A percentile compares a stretch with the other conserved stretches of the same genome.
These are phyloP conservation scores for Nothoprocta perdicaria DNA, from an alignment of 2,113 vertebrate species.

Conservation along the genomic window DNA sequence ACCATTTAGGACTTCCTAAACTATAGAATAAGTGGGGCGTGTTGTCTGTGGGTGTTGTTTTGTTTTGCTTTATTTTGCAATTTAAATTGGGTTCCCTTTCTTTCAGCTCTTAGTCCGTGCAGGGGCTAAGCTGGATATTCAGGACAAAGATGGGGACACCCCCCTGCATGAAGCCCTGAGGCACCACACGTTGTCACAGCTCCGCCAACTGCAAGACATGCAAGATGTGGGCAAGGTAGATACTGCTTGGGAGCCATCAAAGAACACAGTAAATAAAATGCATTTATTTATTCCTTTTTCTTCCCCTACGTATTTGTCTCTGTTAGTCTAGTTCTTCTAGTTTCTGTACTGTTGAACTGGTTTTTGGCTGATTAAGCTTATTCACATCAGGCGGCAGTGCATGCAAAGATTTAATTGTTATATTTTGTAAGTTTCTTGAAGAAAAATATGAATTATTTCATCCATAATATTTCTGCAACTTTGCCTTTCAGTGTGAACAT, in stretches of 20 bases:
- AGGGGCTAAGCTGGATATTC: slow-evolving; percentile 96
- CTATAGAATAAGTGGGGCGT: not conserved
- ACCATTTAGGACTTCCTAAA: not conserved
- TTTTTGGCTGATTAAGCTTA: not conserved
- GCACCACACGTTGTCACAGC: slow-evolving; percentile 96
- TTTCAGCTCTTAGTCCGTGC: slow-evolving; percentile 93
- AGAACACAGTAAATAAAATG: slow-evolving; percentile 92
- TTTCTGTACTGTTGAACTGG: slow-evolving; percentile 45
- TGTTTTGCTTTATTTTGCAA: not conserved
- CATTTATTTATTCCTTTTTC: slow-evolving; percentile 55
- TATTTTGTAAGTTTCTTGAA: not conserved
- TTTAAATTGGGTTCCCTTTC: not conserved
- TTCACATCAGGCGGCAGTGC: not conserved
- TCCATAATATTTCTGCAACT: not conserved
- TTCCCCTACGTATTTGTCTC: not conserved
- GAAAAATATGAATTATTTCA: not conserved
- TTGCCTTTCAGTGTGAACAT: not conserved
- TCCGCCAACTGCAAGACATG: slow-evolving; percentile 98
- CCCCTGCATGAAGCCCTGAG: slow-evolving; percentile 96
- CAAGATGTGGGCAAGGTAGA: slow-evolving; percentile 99
- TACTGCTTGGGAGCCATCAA: slow-evolving; percentile 96
- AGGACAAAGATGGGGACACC: slow-evolving; percentile 99
- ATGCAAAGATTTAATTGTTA: not conserved
- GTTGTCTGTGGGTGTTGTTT: not conserved
- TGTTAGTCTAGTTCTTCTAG: not conserved